Base-by-base conservation (phyloP, 2,113 vertebrate species). In the Athene cunicularia region DNA sequence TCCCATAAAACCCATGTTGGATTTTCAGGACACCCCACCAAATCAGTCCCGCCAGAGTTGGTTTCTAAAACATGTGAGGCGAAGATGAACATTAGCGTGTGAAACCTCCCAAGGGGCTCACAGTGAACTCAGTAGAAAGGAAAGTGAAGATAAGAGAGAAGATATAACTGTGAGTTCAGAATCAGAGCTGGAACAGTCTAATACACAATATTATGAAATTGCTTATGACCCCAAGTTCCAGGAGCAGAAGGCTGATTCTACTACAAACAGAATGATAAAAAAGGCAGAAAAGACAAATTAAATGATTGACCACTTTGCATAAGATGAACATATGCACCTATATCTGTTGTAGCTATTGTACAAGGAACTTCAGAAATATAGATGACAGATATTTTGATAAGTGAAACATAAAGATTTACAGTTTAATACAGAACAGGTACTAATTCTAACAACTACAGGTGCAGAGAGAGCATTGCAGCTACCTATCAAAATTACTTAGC, bases 191-290 rank as follows among this genome's bases (percentile, higher is more conserved):
- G 23, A 90, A 66, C 0, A 0, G 10, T 68, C 66, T 47, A 60
- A 91, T 13, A 53, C 14, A 8, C 0, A 0, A 6, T 11, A 14
- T 22, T 50, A 85, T 60, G 62, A 77, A 77, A 67, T 8, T 4
- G 1, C 28, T 85, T 85, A 28, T 3, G 12, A 75, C 62, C 37
- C 49, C 50, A 55, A 28, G n/a, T 47, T 93, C 49, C 89, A 68
- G 55, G 56, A 88, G 43, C 28, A 55, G 43, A 28, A 63, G n/a
- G 27, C 71, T n/a, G 45, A 70, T 59, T 82, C 63, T 32, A 80
- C 70, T 85, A 43, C 91, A 82, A 49, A 64, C 14, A 32, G 18
- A 63, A 68, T 5, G 45, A 67, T 43, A n/a, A 58, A 76, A 24
- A 56, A 81, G 39, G 50, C 47, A 86, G 43, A n/a, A 86, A 86